Percentiles rank a stretch among this genome's conserved stretches.
Evolutionary conservation across 2,113 vertebrate species (phyloP).

Genomic region (Serinus canaria): DNA sequence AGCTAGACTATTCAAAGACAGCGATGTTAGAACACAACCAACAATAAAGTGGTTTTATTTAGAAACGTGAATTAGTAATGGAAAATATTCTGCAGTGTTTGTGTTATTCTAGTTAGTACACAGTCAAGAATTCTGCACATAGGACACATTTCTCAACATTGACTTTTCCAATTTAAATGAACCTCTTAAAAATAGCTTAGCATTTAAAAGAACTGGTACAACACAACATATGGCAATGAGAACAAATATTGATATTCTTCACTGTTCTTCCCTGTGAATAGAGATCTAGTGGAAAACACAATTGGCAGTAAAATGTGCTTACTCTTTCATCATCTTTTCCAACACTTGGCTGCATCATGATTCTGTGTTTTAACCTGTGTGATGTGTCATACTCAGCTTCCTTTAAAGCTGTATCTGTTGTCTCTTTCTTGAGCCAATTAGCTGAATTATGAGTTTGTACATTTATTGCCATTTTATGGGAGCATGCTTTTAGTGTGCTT

Average conservation of each 20-base stretch:
- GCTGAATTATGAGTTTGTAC: background rate
- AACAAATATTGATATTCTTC: constrained; percentile 39
- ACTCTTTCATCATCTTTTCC: background rate
- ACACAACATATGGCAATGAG: background rate
- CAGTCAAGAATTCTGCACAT: constrained; percentile 1
- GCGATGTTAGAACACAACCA: background rate
- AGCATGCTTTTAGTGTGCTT: background rate
- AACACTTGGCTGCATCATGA: background rate
- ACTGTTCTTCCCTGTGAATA: background rate
- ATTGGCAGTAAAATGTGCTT: background rate
- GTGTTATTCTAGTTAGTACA: constrained; percentile 1
- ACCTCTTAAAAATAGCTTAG: constrained; percentile 22
- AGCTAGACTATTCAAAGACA: background rate
- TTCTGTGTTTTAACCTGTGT: background rate
- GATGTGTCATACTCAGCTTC: background rate
- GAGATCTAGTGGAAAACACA: background rate
- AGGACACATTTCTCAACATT: background rate
- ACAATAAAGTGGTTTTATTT: constrained; percentile 26
- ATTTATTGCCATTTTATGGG: background rate
- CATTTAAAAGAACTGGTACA: constrained; percentile 10
- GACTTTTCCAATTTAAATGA: constrained; percentile 18
- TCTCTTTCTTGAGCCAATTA: background rate
- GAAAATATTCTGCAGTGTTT: constrained; percentile 22
- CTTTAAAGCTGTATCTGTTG: background rate
- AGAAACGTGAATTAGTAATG: constrained; percentile 14